Evolutionary conservation across 2,888 invertebrate genomes (phyloP).

Genomic region (Cryptophagus acutangulus): DNA sequence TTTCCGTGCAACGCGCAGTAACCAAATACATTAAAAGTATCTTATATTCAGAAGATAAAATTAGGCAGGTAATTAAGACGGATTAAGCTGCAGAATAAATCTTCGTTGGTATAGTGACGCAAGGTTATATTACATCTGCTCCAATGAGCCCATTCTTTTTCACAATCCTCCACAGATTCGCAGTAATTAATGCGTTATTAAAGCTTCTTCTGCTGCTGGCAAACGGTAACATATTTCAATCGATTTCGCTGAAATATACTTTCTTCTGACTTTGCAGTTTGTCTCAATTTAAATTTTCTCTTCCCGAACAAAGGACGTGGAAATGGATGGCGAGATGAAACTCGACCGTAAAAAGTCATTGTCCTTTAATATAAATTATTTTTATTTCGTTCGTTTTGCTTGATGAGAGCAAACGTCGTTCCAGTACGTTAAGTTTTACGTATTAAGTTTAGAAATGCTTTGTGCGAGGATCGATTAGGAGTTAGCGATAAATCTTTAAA

Average conservation of each 20-base stretch:
- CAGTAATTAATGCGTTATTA: conserved; percentile 39
- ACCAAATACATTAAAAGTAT: too few relatives aligned
- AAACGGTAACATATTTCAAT: conserved; percentile 34
- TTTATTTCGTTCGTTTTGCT: too few relatives aligned
- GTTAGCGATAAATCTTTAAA: too few relatives aligned
- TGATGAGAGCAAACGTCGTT: too few relatives aligned
- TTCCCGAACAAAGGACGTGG: not conserved
- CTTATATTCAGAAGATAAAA: conserved; percentile 26
- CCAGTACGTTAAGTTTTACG: too few relatives aligned
- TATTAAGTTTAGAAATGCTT: too few relatives aligned
- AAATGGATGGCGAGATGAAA: not conserved
- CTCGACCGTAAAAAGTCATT: not conserved
- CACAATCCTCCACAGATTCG: conserved; percentile 25
- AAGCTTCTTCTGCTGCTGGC: conserved; percentile 34
- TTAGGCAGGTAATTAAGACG: conserved; percentile 38
- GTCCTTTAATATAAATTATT: conserved; percentile 1
- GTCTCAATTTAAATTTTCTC: conserved; percentile 9
- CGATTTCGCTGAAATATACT: conserved; percentile 27
- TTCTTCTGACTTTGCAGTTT: conserved; percentile 15
- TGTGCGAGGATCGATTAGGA: too few relatives aligned
- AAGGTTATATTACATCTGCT: conserved; percentile 35
- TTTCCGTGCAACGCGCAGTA: too few relatives aligned
- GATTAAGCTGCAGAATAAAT: conserved; percentile 38
- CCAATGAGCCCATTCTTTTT: conserved; percentile 33
- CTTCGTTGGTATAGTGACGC: conserved; percentile 29